Evolutionary conservation across 2,888 invertebrate genomes (phyloP), one percentile per base, ranked within the genome.

Genomic region (Parnassius apollo): DNA sequence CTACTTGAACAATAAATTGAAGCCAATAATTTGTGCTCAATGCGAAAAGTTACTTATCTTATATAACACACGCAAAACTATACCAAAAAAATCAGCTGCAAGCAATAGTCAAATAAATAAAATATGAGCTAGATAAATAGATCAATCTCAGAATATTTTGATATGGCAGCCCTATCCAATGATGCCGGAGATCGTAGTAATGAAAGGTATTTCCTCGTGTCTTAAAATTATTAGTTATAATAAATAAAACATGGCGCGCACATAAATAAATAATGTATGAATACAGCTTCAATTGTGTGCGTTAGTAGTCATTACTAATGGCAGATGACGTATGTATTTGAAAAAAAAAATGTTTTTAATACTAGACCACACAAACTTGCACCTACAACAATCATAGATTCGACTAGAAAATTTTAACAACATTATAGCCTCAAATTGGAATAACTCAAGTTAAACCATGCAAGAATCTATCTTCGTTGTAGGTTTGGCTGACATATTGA

Each of bases 371-470:
- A 46, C 54, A 67, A 64, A 49, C 49, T 66, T 75, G 78, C 76
- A 72, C 67, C 65, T 66, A 50, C 78, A 79, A 79, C 71, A 66
- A 73, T 68, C 65, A 64, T 63, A 76, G 81, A 85, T 65, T 76
- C 69, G 82, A 86, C 13, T 84, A 85, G 80, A 83, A 76, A 69
- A 66, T 49, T 18, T 13, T 67, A 71, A 67, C 64, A 62, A 58
- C 58, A 66, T 64, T 66, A 69, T 72, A 83, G 84, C 82, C 83
- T 85, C 82, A 63, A 75, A 71, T 69, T 53, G 52, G 52, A 9
- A 13, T 49, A 13, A 51, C 53, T 56, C 63, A 69, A 68, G 66
- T 66, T 62, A 65, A 61, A 53, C 61, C 49, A 62, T 22, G 56
- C 57, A 58, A 66, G 58, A 65, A 61, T 71, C 67, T 69, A 75